Conservation (phyloP, 2,113 vertebrate genomes). For the Tragelaphus buxtoni region DNA sequence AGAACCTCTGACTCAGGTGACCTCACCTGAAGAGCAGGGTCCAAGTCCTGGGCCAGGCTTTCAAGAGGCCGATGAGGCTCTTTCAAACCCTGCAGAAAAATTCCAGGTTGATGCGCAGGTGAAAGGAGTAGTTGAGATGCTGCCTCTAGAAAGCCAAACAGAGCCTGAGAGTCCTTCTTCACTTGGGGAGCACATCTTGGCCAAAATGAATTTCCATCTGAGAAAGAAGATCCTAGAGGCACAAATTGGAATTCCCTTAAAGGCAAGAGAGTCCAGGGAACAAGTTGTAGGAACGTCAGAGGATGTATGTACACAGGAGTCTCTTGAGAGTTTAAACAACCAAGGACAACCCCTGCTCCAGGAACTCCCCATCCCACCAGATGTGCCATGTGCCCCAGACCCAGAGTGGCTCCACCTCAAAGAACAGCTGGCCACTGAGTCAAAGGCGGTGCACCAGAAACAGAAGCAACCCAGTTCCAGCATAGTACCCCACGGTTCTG, state of each 20-base stretch:
- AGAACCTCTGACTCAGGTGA: not conserved
- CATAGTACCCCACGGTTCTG: not conserved
- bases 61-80: not conserved
- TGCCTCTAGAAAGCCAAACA: not conserved
- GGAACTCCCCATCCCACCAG: not conserved
- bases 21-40: not conserved
- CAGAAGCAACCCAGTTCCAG: not conserved
- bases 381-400: not conserved
- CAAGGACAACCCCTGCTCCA: not conserved
- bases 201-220: not conserved
- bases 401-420: not conserved
- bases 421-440: not conserved
- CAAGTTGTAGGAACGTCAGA: not conserved
- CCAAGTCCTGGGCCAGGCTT: not conserved
- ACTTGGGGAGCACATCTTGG: not conserved
- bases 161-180: not conserved
- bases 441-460: not conserved
- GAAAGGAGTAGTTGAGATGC: not conserved
- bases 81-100: not conserved
- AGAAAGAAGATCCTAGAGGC: constrained; percentile 1
- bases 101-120: not conserved
- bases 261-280: not conserved
- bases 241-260: not conserved
- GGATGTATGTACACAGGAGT: not conserved
- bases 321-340: not conserved